Evolutionary conservation across 2,888 invertebrate genomes (phyloP).

Genomic region (Acanthococcus lagerstroemiae): DNA sequence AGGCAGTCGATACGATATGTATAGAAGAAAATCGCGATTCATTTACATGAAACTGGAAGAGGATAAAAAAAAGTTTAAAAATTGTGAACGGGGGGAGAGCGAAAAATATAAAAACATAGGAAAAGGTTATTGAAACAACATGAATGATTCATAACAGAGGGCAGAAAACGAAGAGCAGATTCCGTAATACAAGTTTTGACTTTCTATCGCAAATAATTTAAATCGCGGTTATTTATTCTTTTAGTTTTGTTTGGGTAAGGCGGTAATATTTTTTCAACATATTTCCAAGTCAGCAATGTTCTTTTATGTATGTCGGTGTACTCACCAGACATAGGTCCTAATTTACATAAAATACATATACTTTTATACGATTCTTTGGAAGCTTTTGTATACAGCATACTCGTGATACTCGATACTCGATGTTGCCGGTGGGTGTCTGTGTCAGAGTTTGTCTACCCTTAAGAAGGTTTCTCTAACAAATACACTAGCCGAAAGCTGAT

Average conservation of each 20-base stretch:
- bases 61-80: neutral
- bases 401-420: too few relatives aligned
- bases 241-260: slow-evolving; percentile 22
- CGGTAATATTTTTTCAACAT: slow-evolving; percentile 20
- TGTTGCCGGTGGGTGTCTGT: too few relatives aligned
- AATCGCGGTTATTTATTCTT: slow-evolving; percentile 21
- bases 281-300: slow-evolving; percentile 21
- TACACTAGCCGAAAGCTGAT: too few relatives aligned
- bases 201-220: slow-evolving; percentile 23
- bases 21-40: neutral
- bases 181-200: slow-evolving; percentile 16
- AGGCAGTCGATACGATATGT: neutral
- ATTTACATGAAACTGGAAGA: neutral
- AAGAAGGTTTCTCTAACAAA: too few relatives aligned
- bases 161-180: slow-evolving; percentile 11
- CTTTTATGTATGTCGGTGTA: slow-evolving; percentile 2
- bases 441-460: too few relatives aligned
- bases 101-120: slow-evolving; percentile 5
- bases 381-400: slow-evolving; percentile 5
- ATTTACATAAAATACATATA: slow-evolving; percentile 23
- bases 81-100: too few relatives aligned
- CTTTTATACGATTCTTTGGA: slow-evolving; percentile 11
- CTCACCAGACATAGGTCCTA: slow-evolving; percentile 3
- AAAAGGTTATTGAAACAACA: slow-evolving; percentile 25
- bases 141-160: slow-evolving; percentile 21